A percentile compares a stretch with the other conserved stretches of the same genome.
Evolutionary conservation across 2,797 vertebrate genomes (phyloP).

Genomic region (Eulemur coronatus): DNA sequence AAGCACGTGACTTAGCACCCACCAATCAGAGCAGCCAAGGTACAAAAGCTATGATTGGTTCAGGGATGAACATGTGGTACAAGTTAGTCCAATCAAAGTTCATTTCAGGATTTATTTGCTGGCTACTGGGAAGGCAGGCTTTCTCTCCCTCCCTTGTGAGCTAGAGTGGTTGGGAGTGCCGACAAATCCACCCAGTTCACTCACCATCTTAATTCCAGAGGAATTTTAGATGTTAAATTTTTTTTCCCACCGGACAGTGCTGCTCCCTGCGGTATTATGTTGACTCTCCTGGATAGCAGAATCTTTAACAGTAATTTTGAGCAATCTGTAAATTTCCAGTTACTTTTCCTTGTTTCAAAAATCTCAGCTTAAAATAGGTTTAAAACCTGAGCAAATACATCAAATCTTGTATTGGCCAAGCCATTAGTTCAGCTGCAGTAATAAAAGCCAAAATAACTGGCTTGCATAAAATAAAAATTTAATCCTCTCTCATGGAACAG

Average conservation of each 20-base stretch:
- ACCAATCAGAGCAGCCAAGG: background rate
- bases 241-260: background rate
- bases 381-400: background rate
- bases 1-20: background rate
- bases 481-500: background rate
- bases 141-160: background rate
- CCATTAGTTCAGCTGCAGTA: background rate
- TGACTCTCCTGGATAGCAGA: background rate
- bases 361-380: background rate
- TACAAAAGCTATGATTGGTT: background rate
- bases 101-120: background rate
- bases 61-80: background rate
- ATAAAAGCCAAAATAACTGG: background rate
- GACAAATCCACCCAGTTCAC: background rate
- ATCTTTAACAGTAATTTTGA: background rate
- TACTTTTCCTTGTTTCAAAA: background rate
- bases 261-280: background rate
- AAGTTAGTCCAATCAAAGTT: background rate
- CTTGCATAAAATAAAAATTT: background rate
- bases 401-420: background rate
- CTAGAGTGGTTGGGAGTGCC: background rate
- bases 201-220: background rate
- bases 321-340: background rate
- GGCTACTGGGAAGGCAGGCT: background rate
- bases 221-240: background rate